Base-by-base conservation (phyloP, 1,140 invertebrate genomes). In the Drosophila parvula region DNA sequence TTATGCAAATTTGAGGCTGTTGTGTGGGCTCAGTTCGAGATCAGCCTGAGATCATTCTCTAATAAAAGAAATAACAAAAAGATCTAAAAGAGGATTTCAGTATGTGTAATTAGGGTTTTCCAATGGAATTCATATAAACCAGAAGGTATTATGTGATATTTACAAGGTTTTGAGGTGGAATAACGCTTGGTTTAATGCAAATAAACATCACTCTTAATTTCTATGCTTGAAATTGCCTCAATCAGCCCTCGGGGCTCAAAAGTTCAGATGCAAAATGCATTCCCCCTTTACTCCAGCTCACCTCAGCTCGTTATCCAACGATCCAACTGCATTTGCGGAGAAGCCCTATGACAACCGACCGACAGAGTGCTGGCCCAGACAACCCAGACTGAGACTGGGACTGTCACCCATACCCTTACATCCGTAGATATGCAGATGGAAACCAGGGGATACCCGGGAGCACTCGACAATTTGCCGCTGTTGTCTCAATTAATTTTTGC, bases 401-500 rank as follows among this genome's bases (percentile, higher is more conserved):
- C 38, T 40, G 38, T 40, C 38, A 36, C n/a, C 64, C 40, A 30
- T 43, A 11, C 22, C 30, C 9, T 11, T 10, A 4, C n/a, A 5
- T 14, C 22, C 22, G 10, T 27, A 40, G 27, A 38, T 30, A 58
- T 27, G 32, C 47, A 38, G 7, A 32, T 18, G 28, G 11, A 36
- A 62, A 53, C 32, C 41, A 11, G 14, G 36, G 18, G 14, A 44
- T 30, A 40, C 48, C 59, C 18, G 53, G 55, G n/a, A 12, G 22
- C 38, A 45, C 38, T 55, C 36, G 43, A 28, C 44, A 45, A 61
- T 30, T 57, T 59, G 48, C 22, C 43, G 40, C 56, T 60, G 30
- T 55, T 51, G 43, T 77, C 63, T 76, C 75, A 71, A 88, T 79
- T 69, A 82, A 77, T 82, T 82, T 82, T 77, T 40, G 48, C 67